Evolutionary conservation across 30 jellyfish, hydroid and myxozoan genomes (phyloP), one percentile per base, ranked within the genome.

Genomic region (Pelagia noctiluca): DNA sequence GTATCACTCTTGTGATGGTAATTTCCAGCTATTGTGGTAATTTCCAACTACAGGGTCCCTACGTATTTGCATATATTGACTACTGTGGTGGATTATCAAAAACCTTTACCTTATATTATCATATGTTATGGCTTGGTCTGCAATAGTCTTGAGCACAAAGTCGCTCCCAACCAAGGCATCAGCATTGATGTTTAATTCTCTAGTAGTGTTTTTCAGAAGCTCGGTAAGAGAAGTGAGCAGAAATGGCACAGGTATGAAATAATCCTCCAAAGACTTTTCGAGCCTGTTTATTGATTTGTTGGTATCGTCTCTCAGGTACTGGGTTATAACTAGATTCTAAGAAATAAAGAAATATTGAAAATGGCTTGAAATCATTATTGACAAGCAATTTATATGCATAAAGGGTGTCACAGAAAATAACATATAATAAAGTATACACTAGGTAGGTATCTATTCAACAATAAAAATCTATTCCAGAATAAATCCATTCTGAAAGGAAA

Each of bases 151-250:
- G 75, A 93, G 67, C 35, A 75, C 76, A 48, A 87, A 96, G 31
- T 76, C 87, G 50, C 96, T 95, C 48, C 85, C 97, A 3, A 75
- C 52, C 42, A 93, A 61, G 21, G 77, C 35, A 21, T 87, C 71
- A 13, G 87, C 85, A 48, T 89, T 67, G 2, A 47, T 26, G 23
- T 37, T 49, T 38, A 84, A 31, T 3, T 70, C 71, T 10, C 24
- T 47, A 23, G 46, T 42, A 19, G 75, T 47, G 0, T 60, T 48
- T 26, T 49, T 31, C 18, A 75, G 19, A n/a, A 76, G 13, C 3
- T 23, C 46, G 13, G 33, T 70, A 33, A 89, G 61, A 1, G 52
- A 35, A 12, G 63, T 52, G 21, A 89, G 33, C 28, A 81, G 29
- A 19, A 2, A 22, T 65, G 96, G 88, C 28, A 80, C 35, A 4